Percentiles rank a stretch among this genome's conserved stretches.
phyloP scores from a whole-genome alignment of 1,140 invertebrate genomes.

The Plectrocnemia conspersa region DNA sequence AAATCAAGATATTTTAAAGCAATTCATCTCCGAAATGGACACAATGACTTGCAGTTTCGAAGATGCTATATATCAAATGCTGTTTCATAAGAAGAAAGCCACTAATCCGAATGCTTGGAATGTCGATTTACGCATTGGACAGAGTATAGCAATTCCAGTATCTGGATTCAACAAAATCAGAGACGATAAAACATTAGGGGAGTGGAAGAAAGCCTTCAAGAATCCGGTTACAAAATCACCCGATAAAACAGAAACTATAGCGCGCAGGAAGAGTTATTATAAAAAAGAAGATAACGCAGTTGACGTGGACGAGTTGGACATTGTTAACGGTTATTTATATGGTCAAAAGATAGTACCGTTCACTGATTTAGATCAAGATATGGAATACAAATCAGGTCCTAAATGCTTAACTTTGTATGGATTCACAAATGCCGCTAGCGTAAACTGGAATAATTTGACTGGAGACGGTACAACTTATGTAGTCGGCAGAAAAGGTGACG shows the following conservation, averaged over 20 bases:
- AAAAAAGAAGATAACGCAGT: slow-evolving; percentile 42
- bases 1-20: slow-evolving; percentile 34
- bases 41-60: slow-evolving; percentile 44
- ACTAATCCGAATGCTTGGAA: slow-evolving; percentile 42
- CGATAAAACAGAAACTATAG: slow-evolving; percentile 39
- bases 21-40: slow-evolving; percentile 42
- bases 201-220: slow-evolving; percentile 41
- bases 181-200: slow-evolving; percentile 42
- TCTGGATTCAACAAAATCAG: slow-evolving; percentile 43
- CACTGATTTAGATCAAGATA: slow-evolving; percentile 41
- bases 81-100: slow-evolving; percentile 44
- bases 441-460: slow-evolving; percentile 45
- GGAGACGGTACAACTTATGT: slow-evolving; percentile 46
- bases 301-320: slow-evolving; percentile 35
- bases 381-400: slow-evolving; percentile 44
- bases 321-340: slow-evolving; percentile 44
- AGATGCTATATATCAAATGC: slow-evolving; percentile 42
- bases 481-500: slow-evolving; percentile 44
- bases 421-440: slow-evolving; percentile 43
- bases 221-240: slow-evolving; percentile 35
- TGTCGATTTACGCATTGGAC: slow-evolving; percentile 45
- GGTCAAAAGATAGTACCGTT: slow-evolving; percentile 46
- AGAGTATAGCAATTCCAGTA: slow-evolving; percentile 47
- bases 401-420: slow-evolving; percentile 45
- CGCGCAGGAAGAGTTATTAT: slow-evolving; percentile 38